These are phyloP conservation scores for Cheilosia impressa DNA, from an alignment of 2,888 invertebrate genomes.

Conservation along the genomic window DNA sequence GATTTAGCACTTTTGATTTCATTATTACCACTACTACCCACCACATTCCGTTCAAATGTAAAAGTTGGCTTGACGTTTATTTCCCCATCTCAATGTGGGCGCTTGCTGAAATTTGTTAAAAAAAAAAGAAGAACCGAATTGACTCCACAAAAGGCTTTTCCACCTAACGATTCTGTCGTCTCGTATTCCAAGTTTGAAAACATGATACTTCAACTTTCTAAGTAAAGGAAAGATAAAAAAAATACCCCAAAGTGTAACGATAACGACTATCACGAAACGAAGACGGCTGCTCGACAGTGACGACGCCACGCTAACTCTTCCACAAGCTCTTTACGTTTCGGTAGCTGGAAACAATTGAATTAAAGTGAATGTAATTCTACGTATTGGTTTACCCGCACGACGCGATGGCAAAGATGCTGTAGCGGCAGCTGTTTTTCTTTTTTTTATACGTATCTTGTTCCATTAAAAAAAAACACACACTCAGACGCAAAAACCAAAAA, in stretches of 20 bases:
- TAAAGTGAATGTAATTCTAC: slow-evolving; percentile 69
- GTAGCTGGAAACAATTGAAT: slow-evolving; percentile 65
- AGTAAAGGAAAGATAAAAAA: neutral
- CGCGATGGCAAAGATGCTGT: too few relatives aligned
- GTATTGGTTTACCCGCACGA: slow-evolving; percentile 51
- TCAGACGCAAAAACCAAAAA: neutral
- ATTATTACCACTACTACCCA: too few relatives aligned
- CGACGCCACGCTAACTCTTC: slow-evolving; percentile 16
- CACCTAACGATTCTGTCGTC: slow-evolving; percentile 25
- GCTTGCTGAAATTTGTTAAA: too few relatives aligned
- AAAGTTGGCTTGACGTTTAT: too few relatives aligned
- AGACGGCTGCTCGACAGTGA: neutral
- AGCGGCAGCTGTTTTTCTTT: slow-evolving; percentile 13
- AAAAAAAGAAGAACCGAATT: too few relatives aligned
- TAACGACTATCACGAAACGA: neutral
- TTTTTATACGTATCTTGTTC: slow-evolving; percentile 10
- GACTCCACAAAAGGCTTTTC: neutral
- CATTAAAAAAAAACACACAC: slow-evolving; percentile 3
- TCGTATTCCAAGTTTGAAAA: slow-evolving; percentile 19
- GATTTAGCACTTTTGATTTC: too few relatives aligned
- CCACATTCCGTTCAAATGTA: too few relatives aligned
- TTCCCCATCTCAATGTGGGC: too few relatives aligned
- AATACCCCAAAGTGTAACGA: neutral
- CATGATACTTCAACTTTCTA: slow-evolving; percentile 64
- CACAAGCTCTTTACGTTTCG: slow-evolving; percentile 61